Percentiles rank a stretch among this genome's conserved stretches.
Conservation (phyloP, 2,113 vertebrate species). For the Serilophus lunatus region DNA sequence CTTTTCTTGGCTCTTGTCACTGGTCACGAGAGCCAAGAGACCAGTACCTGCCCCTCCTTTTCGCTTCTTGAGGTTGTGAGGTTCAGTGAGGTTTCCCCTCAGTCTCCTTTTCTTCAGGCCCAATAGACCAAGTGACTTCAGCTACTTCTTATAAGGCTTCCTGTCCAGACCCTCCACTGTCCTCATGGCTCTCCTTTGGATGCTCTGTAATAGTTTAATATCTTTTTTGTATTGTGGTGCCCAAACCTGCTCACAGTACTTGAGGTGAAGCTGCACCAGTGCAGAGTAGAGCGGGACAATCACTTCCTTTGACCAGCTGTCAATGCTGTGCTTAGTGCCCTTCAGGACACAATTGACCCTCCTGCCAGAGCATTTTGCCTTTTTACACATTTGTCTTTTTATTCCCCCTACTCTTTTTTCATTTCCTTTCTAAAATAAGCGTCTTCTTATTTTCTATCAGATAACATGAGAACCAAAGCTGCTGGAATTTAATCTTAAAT, state of each 20-base stretch:
- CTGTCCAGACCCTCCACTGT: neutral
- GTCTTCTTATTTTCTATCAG: neutral
- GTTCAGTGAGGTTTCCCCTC: neutral
- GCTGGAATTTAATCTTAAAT: neutral
- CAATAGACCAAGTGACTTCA: neutral
- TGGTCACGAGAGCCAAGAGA: neutral
- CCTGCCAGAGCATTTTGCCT: neutral
- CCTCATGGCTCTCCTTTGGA: neutral
- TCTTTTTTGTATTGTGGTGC: neutral
- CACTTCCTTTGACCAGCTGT: neutral
- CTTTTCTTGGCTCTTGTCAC: neutral
- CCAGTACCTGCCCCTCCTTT: rapidly evolving
- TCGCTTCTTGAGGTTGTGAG: neutral
- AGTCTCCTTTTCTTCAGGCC: neutral
- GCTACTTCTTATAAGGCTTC: neutral
- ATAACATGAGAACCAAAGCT: neutral
- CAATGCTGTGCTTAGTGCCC: neutral
- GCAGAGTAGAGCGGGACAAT: neutral
- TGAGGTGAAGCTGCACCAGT: neutral
- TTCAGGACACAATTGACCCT: neutral
- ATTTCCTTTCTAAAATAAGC: neutral
- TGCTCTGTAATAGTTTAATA: neutral
- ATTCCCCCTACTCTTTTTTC: rapidly evolving
- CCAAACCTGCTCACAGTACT: neutral
- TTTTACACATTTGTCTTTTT: neutral